A percentile compares a stretch with the other conserved stretches of the same genome.
Evolutionary conservation across 2,888 invertebrate species (phyloP).

Genomic region (Dione vanillae): DNA sequence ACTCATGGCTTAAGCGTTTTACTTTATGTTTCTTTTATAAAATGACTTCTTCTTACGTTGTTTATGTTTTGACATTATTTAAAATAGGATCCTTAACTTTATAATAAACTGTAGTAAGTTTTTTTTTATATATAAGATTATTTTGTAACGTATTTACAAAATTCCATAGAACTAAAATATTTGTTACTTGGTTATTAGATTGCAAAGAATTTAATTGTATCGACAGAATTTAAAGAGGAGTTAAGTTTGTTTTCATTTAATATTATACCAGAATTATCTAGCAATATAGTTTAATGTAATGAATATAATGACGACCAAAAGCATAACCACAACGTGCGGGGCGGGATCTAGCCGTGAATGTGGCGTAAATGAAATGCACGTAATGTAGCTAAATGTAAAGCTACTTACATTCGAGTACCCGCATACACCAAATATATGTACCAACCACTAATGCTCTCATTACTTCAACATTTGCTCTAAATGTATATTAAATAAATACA

Average conservation of each 20-base stretch:
- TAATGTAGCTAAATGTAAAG: slow-evolving; percentile 20
- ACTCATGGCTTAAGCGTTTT: slow-evolving; percentile 78
- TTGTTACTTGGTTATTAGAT: not conserved
- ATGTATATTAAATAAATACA: slow-evolving; percentile 11
- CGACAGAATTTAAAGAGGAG: not conserved
- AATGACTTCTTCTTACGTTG: slow-evolving; percentile 14
- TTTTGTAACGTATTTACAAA: not conserved
- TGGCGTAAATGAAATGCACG: slow-evolving; percentile 25
- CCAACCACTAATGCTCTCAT: slow-evolving; percentile 21
- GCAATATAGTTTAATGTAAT: not conserved
- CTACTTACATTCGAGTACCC: slow-evolving; percentile 18
- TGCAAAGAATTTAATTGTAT: no score
- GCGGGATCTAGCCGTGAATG: slow-evolving; percentile 23
- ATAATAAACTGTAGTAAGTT: not conserved
- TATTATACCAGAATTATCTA: slow-evolving; percentile 2
- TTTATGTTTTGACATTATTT: slow-evolving; percentile 18
- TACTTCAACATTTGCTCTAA: slow-evolving; percentile 28
- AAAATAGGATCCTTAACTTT: not conserved
- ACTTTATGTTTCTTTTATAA: slow-evolving; percentile 34
- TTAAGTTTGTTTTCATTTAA: not conserved
- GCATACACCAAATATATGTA: slow-evolving; percentile 14
- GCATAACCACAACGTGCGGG: slow-evolving; percentile 19
- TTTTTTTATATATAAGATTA: not conserved
- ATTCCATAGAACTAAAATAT: no score
- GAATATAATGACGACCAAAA: slow-evolving; percentile 19